Evolutionary conservation across 1,140 invertebrate species (phyloP), one percentile per base, ranked within the genome.

Genomic region (Hyphantria cunea): DNA sequence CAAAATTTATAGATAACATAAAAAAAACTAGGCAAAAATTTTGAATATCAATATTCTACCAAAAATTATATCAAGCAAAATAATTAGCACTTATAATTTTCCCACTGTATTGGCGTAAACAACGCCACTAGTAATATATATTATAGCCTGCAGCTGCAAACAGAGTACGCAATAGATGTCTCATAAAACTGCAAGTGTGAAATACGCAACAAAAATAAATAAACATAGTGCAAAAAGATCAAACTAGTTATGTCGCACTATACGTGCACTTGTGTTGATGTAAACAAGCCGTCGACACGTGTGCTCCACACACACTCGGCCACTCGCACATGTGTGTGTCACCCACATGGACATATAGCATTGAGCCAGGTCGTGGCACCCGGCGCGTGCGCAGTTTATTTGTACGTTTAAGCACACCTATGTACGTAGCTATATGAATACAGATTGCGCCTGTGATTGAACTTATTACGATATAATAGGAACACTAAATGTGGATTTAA

Each of bases 331-430:
- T 42, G 61, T 61, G 52, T 53, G 55, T 33, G 31, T 33, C 51
- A 31, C 41, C 59, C 12, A 39, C 37, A 59, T 72, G 64, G 63
- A 68, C 54, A 56, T 68, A 68, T 80, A 83, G 80, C 85, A 88
- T 88, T 88, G 85, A 86, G 85, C 70, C 82, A 86, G 85, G 85
- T 88, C 85, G 84, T 86, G 85, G 83, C 80, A 81, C 85, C 76
- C 80, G 74, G 70, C 85, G 83, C 82, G 82, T 87, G 84, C 84
- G 81, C 74, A 48, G 66, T 80, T 73, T 73, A 66, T 64, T 56
- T 64, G 62, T 55, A 64, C 53, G 52, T 50, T 64, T 60, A 60
- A 41, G 37, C 48, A 45, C 32, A 31, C 17, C 42, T 58, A 60
- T 60, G 44, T 59, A 59, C 17, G 17, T 25, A 25, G 5, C 17